These are phyloP conservation scores for Noctua janthina DNA, from an alignment of 2,888 invertebrate species.

Conservation along the genomic window DNA sequence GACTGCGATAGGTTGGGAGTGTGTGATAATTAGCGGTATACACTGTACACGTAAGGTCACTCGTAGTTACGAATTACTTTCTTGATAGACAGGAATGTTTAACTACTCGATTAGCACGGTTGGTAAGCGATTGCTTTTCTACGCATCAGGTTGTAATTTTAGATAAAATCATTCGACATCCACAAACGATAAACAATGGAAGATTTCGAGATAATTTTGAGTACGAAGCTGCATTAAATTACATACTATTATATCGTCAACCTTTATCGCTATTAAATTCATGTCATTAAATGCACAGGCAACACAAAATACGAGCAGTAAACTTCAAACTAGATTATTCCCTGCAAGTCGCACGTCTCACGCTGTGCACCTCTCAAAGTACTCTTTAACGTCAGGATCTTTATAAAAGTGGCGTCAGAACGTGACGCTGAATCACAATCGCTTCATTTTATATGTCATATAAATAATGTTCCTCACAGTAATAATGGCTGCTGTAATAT, in stretches of 20 bases:
- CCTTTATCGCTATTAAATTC: slow-evolving; percentile 20
- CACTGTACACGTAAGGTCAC: not conserved
- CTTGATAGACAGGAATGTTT: not conserved
- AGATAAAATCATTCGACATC: not conserved
- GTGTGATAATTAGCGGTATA: not conserved
- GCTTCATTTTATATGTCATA: slow-evolving; percentile 73
- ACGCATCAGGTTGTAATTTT: too few species aligned
- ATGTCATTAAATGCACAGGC: slow-evolving; percentile 32
- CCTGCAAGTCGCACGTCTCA: slow-evolving; percentile 36
- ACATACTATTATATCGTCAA: slow-evolving; percentile 11
- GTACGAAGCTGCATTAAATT: not conserved
- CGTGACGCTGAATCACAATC: slow-evolving; percentile 77
- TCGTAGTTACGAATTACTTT: not conserved
- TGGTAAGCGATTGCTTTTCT: not conserved
- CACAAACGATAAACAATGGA: not conserved
- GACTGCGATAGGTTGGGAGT: not conserved
- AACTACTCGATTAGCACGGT: not conserved
- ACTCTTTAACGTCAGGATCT: slow-evolving; percentile 58
- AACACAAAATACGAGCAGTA: slow-evolving; percentile 43
- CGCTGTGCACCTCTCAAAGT: slow-evolving; percentile 55
- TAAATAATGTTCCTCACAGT: slow-evolving; percentile 56
- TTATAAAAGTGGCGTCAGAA: slow-evolving; percentile 58
- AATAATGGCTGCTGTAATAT: slow-evolving; percentile 58
- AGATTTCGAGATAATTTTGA: not conserved
- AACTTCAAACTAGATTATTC: slow-evolving; percentile 54